Conservation (phyloP, 2,113 vertebrate genomes). For the Pituophis catenifer region DNA sequence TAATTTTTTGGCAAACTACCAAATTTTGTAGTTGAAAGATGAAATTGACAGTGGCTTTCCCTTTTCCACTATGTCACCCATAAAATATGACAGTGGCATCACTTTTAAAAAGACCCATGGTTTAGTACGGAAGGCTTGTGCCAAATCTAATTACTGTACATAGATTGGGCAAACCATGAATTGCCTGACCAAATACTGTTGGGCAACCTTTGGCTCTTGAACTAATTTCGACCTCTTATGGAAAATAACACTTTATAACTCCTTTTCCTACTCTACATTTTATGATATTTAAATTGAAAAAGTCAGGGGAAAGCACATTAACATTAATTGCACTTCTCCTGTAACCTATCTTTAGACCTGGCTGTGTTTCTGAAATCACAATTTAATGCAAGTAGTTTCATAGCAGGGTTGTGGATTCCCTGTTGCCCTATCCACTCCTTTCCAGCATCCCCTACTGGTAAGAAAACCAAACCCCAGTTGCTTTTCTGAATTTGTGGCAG, state of each 20-base stretch:
- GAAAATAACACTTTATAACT: neutral
- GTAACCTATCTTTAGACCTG: neutral
- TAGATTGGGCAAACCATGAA: neutral
- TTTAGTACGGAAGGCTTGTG: neutral
- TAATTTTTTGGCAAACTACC: neutral
- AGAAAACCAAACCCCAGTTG: neutral
- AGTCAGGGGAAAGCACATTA: neutral
- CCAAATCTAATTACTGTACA: neutral
- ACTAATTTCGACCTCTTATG: neutral
- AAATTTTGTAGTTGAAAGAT: neutral
- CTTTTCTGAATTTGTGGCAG: neutral
- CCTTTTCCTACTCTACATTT: neutral
- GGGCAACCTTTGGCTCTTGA: neutral
- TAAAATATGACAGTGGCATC: neutral
- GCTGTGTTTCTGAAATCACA: neutral
- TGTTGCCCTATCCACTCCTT: neutral
- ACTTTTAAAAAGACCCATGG: neutral
- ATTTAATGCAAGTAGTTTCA: neutral
- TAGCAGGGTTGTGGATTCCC: neutral
- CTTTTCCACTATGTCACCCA: neutral
- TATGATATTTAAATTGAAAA: neutral
- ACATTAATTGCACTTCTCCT: neutral
- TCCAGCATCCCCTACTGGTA: neutral
- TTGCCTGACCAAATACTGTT: neutral
- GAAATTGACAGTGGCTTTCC: neutral